Base-by-base conservation (phyloP, 2,113 vertebrate genomes). In the Anhinga anhinga region DNA sequence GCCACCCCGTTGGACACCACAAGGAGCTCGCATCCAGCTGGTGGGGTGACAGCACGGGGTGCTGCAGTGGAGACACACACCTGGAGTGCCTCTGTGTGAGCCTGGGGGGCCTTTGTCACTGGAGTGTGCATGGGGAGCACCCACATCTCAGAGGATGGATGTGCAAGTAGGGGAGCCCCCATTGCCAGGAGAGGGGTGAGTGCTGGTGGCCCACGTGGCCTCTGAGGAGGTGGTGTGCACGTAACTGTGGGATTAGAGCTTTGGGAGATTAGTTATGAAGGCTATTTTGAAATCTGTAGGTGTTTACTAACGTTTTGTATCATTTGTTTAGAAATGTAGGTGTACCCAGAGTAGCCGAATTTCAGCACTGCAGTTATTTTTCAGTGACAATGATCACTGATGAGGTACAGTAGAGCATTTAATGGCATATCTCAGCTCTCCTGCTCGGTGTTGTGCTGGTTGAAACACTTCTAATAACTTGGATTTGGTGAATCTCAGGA, bases 1-100 rank as follows among this genome's bases (percentile, higher is more conserved):
- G 56, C 36, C 4, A 1, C 10, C 25, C 26, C 0, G 0, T 44
- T 79, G 61, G 70, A 62, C 17, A 65, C 56, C 12, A 25, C 1
- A 2, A 73, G 58, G 44, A 86, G 22, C 20, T 2, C 7, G 22
- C 66, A 74, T 85, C 61, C 17, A 50, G 21, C 19, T 56, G 21
- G 21, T 27, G 59, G 47, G 16, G 32, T 71, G 38, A 36, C 30
- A 70, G 25, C 15, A 30, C 2, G 3, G 32, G 19, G 29, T 63
- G 21, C 32, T 2, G 3, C 16, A 52, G 50, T 18, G 47, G 18
- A 29, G 30, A 53, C 5, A 0, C 10, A 44, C 63, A 52, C 7
- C 14, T 44, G 23, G 63, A 55, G 47, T 58, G 42, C 27, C 16
- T 3, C 1, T 69, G 11, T 62, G 55, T 70, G 65, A 78, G 11